Base-by-base conservation (phyloP, 1,140 invertebrate genomes). In the Belonocnema kinseyi region DNA sequence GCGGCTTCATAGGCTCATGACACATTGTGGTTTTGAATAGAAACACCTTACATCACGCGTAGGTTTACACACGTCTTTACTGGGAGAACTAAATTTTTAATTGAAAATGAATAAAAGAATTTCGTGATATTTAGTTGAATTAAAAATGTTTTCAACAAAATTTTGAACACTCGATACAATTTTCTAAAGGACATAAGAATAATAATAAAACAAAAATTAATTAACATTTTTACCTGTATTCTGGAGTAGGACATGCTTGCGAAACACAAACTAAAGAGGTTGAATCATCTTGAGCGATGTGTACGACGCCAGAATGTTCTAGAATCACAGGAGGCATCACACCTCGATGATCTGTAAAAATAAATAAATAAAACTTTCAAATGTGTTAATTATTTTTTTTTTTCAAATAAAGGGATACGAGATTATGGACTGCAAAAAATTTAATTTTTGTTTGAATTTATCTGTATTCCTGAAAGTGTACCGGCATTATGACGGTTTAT, bases 261-360 rank as follows among this genome's bases (percentile, higher is more conserved):
- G 95, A 94, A 54, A 95, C 93, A 87, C 95, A 96, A 53, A 96
- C 91, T 77, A 96, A 89, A 50, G 95, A 95, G 17, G 94, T 95
- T 54, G 94, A 95, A 88, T 96, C 95, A 80, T 95, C 95, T 90
- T 95, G 94, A 54, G 93, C 92, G 17, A 95, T 94, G 83, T 94
- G 93, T 33, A 95, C 93, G 74, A 93, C 92, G 40, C 93, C 93
- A 17, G 94, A 95, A 88, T 94, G 94, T 84, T 95, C 94, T 73
- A 95, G 92, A 75, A 95, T 94, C 79, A 93, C 92, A 53, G 95
- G 95, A 66, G 94, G 90, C 81, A 94, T 93, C 78, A 94, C 93
- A 76, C 94, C 94, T 88, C 94, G 92, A 87, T 94, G 93, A 87
- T 95, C 95, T 95, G 88, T 40, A 90, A 91, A 79, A 61, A 82